Conservation (phyloP, 2,797 vertebrate genomes). For the Petrocephalus schoutedeni region DNA sequence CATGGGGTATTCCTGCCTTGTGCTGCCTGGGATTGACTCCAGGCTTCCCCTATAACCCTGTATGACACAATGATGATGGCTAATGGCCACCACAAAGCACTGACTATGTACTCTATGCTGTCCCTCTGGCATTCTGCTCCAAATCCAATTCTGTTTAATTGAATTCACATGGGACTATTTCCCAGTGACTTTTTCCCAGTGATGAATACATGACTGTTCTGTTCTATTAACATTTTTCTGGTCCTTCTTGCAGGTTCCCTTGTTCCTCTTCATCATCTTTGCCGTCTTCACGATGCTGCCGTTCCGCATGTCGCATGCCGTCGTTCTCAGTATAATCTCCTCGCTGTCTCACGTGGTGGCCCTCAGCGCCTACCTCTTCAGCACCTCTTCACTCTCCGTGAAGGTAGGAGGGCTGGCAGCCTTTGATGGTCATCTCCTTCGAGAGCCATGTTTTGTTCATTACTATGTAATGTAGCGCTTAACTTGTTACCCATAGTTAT, state of each 20-base stretch:
- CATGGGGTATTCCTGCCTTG: neutral
- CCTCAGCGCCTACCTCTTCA: slow-evolving; percentile 54
- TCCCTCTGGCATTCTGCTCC: neutral
- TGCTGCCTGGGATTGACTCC: neutral
- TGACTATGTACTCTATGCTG: neutral
- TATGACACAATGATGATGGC: neutral
- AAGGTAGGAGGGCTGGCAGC: slow-evolving; percentile 41
- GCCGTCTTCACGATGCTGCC: slow-evolving; percentile 90
- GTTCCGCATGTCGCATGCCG: slow-evolving; percentile 75
- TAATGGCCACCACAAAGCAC: neutral
- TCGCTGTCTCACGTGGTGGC: slow-evolving; percentile 78
- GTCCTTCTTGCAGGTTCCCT: slow-evolving; percentile 73
- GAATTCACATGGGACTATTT: neutral
- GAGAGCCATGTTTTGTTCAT: neutral
- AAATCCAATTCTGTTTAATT: neutral
- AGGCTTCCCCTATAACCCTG: neutral
- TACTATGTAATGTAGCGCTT: neutral
- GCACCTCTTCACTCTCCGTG: neutral
- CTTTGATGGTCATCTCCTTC: neutral
- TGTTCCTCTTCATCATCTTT: slow-evolving; percentile 92
- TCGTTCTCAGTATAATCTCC: slow-evolving; percentile 70
- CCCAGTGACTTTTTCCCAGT: too few species aligned
- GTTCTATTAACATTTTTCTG: neutral
- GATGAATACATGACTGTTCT: neutral
- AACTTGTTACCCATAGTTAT: neutral